phyloP scores from a whole-genome alignment of 2,797 vertebrate genomes.

The Alexandromys oeconomus region DNA sequence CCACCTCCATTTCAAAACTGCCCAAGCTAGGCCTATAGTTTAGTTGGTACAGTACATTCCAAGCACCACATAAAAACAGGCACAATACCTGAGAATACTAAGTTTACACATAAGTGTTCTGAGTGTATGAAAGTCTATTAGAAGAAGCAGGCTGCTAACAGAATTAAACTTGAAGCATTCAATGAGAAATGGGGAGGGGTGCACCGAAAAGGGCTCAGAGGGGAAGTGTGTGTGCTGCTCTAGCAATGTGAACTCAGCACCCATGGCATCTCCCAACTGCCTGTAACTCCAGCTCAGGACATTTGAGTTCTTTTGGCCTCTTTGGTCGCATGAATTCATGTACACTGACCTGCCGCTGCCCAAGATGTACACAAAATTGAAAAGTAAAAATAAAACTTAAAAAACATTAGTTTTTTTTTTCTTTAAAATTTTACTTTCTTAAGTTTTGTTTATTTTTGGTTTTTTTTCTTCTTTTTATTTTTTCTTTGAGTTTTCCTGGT shows the following conservation, averaged over 20 bases:
- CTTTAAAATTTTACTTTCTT: background rate
- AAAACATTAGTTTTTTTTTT: background rate
- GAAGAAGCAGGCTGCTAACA: background rate
- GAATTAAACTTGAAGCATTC: background rate
- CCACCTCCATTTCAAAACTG: background rate
- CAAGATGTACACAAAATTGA: background rate
- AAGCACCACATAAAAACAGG: background rate
- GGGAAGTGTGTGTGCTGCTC: background rate
- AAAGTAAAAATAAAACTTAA: background rate
- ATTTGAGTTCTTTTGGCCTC: background rate
- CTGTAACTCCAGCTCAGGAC: background rate
- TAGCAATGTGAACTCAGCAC: too few relatives aligned
- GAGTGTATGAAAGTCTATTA: background rate
- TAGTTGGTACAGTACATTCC: background rate
- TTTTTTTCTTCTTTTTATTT: background rate
- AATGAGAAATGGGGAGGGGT: background rate
- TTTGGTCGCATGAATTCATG: background rate
- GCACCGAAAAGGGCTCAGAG: background rate
- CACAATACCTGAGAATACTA: background rate
- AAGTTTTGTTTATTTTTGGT: background rate
- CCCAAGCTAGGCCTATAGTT: background rate
- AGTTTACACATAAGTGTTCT: background rate
- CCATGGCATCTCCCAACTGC: background rate
- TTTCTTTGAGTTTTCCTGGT: background rate
- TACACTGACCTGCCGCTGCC: background rate